phyloP scores from a whole-genome alignment of 2,888 invertebrate genomes.

The Catocala fraxini region DNA sequence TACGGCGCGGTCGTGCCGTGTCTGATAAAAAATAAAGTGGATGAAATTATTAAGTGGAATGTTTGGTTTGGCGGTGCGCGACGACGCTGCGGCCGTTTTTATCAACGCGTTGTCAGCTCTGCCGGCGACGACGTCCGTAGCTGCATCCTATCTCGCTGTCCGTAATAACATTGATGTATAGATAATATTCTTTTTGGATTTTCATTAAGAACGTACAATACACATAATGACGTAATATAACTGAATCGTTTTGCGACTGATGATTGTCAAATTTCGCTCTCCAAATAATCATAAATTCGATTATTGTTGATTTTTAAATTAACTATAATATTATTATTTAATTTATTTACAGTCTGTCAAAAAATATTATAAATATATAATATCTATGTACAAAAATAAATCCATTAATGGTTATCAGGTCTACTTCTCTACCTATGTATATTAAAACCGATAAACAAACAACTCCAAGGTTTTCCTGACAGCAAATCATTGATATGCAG shows the following conservation, averaged over 20 bases:
- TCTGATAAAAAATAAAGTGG: constrained; percentile 69
- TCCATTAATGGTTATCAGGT: too few relatives aligned
- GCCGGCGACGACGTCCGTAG: constrained; percentile 21
- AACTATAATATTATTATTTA: neutral
- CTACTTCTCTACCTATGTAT: neutral
- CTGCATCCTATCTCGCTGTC: constrained; percentile 27
- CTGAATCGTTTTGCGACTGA: neutral
- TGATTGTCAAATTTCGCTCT: too few relatives aligned
- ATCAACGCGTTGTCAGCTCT: constrained; percentile 50
- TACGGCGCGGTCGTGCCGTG: constrained; percentile 54
- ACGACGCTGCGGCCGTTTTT: constrained; percentile 57
- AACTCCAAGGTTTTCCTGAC: constrained; percentile 6
- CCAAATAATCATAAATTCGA: too few relatives aligned
- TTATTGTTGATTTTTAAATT: neutral
- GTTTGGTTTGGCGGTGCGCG: constrained; percentile 57
- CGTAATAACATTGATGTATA: constrained; percentile 32
- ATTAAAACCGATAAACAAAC: neutral
- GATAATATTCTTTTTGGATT: constrained; percentile 43
- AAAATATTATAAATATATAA: too few relatives aligned
- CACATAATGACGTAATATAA: constrained; percentile 35
- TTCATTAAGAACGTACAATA: too few relatives aligned
- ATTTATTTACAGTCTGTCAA: neutral
- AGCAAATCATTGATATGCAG: too few relatives aligned
- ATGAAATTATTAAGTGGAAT: constrained; percentile 68
- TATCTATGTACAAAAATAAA: neutral